phyloP scores from a whole-genome alignment of 92 coral and sea anemone genomes.

The Virgularia gustaviana region DNA sequence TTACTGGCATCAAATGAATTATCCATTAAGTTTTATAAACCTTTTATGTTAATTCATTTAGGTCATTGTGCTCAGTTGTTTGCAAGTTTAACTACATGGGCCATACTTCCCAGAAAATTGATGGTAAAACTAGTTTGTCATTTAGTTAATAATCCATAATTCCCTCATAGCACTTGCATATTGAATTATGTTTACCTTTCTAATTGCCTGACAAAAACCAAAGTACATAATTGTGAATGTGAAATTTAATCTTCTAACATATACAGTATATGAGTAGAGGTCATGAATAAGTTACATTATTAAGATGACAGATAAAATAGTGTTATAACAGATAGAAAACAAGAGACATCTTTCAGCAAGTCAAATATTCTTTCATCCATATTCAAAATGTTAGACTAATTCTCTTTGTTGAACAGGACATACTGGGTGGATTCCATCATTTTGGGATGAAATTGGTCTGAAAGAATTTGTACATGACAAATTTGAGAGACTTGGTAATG shows the following conservation, averaged over 20 bases:
- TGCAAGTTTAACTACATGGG: constrained; percentile 92
- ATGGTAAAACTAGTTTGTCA: constrained; percentile 60
- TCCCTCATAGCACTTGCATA: constrained; percentile 17
- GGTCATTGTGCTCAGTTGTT: constrained; percentile 83
- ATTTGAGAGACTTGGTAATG: constrained; percentile 69
- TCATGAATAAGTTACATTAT: no score
- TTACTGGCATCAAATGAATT: not conserved
- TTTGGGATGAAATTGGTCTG: constrained; percentile 72
- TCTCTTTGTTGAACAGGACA: not conserved
- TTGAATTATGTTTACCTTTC: no score
- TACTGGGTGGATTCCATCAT: constrained; percentile 87
- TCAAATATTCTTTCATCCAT: no score
- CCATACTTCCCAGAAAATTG: constrained; percentile 62
- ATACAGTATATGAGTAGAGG: no score
- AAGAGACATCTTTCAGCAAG: no score
- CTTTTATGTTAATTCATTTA: no score
- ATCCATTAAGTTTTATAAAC: no score
- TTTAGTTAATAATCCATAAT: not conserved
- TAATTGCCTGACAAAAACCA: no score
- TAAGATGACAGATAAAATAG: no score
- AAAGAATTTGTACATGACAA: constrained; percentile 65
- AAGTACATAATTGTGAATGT: no score
- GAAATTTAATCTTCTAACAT: no score
- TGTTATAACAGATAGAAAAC: no score
- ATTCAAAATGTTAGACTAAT: not conserved